Conservation (phyloP, 1,140 invertebrate species). For the Pseudomyrmex pallidus region DNA sequence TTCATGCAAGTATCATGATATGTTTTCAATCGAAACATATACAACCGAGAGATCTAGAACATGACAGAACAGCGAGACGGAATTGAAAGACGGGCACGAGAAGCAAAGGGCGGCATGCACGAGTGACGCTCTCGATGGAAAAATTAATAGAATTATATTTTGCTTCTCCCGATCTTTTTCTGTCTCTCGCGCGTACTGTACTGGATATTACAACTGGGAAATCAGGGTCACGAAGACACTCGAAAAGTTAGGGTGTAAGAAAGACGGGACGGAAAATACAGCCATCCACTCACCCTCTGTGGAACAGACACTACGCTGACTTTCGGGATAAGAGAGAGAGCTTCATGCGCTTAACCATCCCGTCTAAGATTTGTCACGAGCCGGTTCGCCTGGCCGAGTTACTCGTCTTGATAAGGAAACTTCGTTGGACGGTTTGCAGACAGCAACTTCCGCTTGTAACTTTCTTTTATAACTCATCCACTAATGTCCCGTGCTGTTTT, state of each 20-base stretch:
- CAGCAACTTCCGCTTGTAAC: conserved; percentile 57
- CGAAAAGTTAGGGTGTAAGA: conserved; percentile 18
- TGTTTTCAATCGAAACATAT: conserved; percentile 35
- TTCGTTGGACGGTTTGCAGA: conserved; percentile 26
- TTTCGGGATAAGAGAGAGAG: conserved; percentile 72
- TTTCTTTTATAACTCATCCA: conserved; percentile 18
- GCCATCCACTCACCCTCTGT: conserved; percentile 49
- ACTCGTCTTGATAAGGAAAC: conserved; percentile 69
- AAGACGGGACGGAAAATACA: conserved; percentile 75
- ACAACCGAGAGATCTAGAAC: conserved; percentile 26
- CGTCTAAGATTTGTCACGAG: conserved; percentile 79
- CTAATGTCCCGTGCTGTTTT: neutral
- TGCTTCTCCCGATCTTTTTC: conserved; percentile 19
- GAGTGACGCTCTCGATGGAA: conserved; percentile 83
- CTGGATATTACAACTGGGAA: conserved; percentile 63
- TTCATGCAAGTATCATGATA: neutral
- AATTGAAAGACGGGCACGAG: neutral
- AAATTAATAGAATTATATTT: conserved; percentile 85
- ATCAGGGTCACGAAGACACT: conserved; percentile 58
- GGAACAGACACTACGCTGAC: conserved; percentile 36
- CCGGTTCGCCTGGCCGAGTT: conserved; percentile 67
- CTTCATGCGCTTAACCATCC: conserved; percentile 77
- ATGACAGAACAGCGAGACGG: neutral
- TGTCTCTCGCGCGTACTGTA: conserved; percentile 24
- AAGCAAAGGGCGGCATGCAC: conserved; percentile 81